These are phyloP conservation scores for Psammodynastes pulverulentus DNA, from an alignment of 2,113 vertebrate species.

Conservation along the genomic window DNA sequence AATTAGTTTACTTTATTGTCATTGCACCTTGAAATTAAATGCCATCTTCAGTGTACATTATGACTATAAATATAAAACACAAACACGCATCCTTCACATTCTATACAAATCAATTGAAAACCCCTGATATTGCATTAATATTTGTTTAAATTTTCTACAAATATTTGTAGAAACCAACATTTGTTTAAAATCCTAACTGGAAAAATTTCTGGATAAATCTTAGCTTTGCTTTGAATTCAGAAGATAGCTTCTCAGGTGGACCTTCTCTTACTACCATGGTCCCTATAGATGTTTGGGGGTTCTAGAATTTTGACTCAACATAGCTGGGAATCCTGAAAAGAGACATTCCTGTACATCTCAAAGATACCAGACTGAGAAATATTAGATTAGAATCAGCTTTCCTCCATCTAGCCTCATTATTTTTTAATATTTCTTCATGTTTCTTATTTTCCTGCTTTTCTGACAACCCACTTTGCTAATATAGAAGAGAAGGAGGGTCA, in stretches of 20 bases:
- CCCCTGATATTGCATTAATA: too few relatives aligned
- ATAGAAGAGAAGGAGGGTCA: background rate
- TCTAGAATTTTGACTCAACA: background rate
- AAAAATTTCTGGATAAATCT: background rate
- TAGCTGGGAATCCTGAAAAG: background rate
- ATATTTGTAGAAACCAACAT: background rate
- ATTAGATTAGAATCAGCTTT: background rate
- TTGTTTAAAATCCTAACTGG: background rate
- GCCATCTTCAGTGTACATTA: too few relatives aligned
- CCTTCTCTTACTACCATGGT: background rate
- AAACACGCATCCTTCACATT: too few relatives aligned
- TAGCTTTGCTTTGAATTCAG: background rate
- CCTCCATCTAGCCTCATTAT: background rate
- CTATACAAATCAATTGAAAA: too few relatives aligned
- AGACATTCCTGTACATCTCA: background rate
- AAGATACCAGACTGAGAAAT: background rate
- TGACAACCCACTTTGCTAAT: background rate
- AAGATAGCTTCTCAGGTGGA: background rate
- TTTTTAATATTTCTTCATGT: background rate
- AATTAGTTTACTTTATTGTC: too few relatives aligned
- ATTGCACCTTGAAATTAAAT: too few relatives aligned
- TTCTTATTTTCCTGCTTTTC: background rate
- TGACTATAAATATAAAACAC: too few relatives aligned
- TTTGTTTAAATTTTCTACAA: too few relatives aligned
- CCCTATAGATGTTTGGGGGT: background rate